These are phyloP conservation scores for Clostera curtula DNA, from an alignment of 2,888 invertebrate genomes.

Conservation along the genomic window DNA sequence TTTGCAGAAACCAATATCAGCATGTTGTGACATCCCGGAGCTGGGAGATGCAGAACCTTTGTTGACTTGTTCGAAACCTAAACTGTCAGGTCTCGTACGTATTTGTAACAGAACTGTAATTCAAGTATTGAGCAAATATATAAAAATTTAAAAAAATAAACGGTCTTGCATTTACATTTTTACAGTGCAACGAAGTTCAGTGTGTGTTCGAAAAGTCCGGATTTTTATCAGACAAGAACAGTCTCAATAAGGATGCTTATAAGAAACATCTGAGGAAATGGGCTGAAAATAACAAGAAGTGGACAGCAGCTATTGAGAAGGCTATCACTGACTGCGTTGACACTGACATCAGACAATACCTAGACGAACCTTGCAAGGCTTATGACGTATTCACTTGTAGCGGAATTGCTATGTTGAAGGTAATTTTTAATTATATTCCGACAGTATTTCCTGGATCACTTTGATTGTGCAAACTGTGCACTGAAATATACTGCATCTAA, in stretches of 20 bases:
- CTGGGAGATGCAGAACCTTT: conserved; percentile 46
- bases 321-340: conserved; percentile 57
- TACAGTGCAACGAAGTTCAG: conserved; percentile 60
- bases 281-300: conserved; percentile 42
- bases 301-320: conserved; percentile 47
- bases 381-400: conserved; percentile 65
- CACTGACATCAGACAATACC: conserved; percentile 49
- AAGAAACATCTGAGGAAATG: conserved; percentile 44
- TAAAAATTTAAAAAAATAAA: neutral
- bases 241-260: conserved; percentile 52
- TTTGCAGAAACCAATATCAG: conserved; percentile 62
- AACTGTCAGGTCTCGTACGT: conserved; percentile 52
- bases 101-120: conserved; percentile 3
- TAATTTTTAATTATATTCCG: conserved; percentile 16
- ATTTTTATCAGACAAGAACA: conserved; percentile 44
- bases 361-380: conserved; percentile 52
- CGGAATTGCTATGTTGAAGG: conserved; percentile 64
- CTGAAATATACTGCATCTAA: too few species aligned
- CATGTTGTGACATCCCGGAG: conserved; percentile 64
- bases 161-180: neutral
- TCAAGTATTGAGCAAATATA: conserved; percentile 1
- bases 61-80: conserved; percentile 48
- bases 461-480: neutral
- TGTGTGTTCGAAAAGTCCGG: conserved; percentile 63
- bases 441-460: neutral